These are phyloP conservation scores for Hermaeophaga mercurialis DNA, from an alignment of 2,888 invertebrate species.

Conservation along the genomic window DNA sequence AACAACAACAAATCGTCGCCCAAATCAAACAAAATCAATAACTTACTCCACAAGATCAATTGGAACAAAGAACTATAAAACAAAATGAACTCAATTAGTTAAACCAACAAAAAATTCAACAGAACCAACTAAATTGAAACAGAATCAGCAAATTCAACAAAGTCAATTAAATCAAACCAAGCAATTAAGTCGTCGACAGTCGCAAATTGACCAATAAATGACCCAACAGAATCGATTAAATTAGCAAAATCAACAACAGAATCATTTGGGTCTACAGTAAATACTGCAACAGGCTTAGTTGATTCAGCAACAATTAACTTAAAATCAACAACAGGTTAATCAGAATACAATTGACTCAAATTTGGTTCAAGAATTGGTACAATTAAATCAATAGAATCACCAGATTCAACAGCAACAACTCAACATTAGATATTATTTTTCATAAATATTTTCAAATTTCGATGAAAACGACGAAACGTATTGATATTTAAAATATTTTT, in stretches of 20 bases:
- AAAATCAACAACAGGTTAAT: conserved; percentile 48
- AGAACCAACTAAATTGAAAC: conserved; percentile 27
- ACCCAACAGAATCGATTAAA: conserved; percentile 37
- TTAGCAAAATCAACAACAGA: conserved; percentile 26
- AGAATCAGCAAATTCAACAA: conserved; percentile 20
- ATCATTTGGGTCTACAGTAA: conserved; percentile 31
- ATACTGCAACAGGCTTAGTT: conserved; percentile 36
- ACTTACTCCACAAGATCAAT: conserved; percentile 29
- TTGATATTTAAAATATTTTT: no score
- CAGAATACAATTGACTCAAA: conserved; percentile 24
- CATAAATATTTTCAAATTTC: no score
- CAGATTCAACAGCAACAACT: conserved; percentile 36
- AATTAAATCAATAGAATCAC: conserved; percentile 35
- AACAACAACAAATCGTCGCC: conserved; percentile 46
- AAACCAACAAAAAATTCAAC: conserved; percentile 28
- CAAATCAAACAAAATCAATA: conserved; percentile 50
- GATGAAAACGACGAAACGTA: no score
- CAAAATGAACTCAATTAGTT: conserved; percentile 30
- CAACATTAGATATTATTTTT: no score
- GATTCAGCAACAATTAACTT: conserved; percentile 34
- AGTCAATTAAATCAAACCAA: conserved; percentile 52
- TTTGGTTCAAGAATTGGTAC: conserved; percentile 33
- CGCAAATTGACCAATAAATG: conserved; percentile 29
- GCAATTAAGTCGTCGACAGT: conserved; percentile 35
- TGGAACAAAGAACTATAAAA: conserved; percentile 26